phyloP scores from a whole-genome alignment of 2,888 invertebrate species.

The Acheta domesticus region DNA sequence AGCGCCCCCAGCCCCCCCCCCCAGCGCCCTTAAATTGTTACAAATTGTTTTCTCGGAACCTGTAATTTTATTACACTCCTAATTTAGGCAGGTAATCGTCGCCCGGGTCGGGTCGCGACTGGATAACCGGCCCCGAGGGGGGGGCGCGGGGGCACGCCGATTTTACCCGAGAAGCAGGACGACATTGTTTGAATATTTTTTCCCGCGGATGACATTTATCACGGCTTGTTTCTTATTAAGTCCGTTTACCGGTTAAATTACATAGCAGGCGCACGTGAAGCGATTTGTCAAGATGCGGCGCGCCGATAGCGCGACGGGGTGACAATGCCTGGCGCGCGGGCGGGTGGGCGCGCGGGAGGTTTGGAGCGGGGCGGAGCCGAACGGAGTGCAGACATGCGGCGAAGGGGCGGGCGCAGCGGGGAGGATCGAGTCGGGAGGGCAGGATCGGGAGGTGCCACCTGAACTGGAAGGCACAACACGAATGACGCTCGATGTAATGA shows the following conservation, averaged over 20 bases:
- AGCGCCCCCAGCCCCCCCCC: not conserved
- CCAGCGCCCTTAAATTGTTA: not conserved
- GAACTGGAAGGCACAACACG: no score
- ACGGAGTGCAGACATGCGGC: no score
- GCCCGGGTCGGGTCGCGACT: not conserved
- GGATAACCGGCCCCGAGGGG: not conserved
- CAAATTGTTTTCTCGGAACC: conserved; percentile 3
- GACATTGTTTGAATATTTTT: conserved; percentile 2
- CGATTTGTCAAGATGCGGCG: not conserved
- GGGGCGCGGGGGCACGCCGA: not conserved
- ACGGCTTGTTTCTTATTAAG: not conserved
- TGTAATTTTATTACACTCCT: not conserved
- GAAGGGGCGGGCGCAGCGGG: no score
- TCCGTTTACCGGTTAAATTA: not conserved
- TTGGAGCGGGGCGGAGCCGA: no score
- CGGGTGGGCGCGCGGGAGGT: no score
- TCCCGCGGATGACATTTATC: not conserved
- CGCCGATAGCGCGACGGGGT: not conserved
- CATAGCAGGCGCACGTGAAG: not conserved
- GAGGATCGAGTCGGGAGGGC: no score
- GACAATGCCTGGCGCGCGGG: no score
- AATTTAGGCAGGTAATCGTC: not conserved
- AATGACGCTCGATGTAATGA: no score
- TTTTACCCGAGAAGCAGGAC: not conserved
- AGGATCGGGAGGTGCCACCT: no score